Evolutionary conservation across 2,797 vertebrate genomes (phyloP).

Genomic region (Periparus ater): DNA sequence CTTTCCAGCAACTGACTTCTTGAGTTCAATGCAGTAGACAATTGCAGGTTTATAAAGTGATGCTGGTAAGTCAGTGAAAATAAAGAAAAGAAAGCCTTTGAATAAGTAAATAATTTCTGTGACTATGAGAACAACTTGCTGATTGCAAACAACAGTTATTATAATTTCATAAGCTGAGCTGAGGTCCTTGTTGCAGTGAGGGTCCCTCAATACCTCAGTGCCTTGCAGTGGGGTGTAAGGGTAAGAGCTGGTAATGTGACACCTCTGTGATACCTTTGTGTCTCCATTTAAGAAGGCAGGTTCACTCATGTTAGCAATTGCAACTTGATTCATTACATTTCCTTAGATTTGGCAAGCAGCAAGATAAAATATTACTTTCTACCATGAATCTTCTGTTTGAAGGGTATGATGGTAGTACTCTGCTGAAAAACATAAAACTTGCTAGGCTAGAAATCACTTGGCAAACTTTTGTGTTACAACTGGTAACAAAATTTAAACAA

Average conservation of each 20-base stretch:
- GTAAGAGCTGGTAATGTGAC: neutral
- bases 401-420: neutral
- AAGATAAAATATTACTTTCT: neutral
- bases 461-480: neutral
- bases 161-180: neutral
- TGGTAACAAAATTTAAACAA: neutral
- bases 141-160: neutral
- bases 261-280: neutral
- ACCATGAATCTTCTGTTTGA: neutral
- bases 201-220: neutral
- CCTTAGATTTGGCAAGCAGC: neutral
- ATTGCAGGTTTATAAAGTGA: slow-evolving; percentile 5
- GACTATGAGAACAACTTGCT: neutral
- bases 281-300: neutral
- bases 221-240: neutral
- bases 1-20: slow-evolving; percentile 25
- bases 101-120: neutral
- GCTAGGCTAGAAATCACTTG: neutral
- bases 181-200: neutral
- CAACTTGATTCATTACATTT: neutral
- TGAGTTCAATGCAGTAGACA: slow-evolving; percentile 10
- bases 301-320: neutral
- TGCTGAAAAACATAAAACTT: neutral
- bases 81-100: neutral
- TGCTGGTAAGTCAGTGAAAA: neutral